Evolutionary conservation across 2,888 invertebrate genomes (phyloP).

Genomic region (Sacculina carcini): DNA sequence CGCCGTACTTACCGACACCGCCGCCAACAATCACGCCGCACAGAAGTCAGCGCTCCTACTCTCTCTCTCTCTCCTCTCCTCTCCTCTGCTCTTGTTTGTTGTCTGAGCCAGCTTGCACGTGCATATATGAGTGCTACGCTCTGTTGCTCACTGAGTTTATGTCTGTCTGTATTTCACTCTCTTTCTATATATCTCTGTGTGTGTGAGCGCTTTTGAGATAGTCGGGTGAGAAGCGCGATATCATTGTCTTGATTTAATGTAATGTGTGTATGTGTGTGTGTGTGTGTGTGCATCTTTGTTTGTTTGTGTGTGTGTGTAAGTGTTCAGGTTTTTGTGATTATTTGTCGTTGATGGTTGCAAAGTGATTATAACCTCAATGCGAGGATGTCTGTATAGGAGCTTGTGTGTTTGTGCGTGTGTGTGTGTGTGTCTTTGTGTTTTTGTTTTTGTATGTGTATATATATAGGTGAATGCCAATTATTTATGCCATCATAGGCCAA

Average conservation of each 20-base stretch:
- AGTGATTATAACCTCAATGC: background rate
- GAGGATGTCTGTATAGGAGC: too few species aligned
- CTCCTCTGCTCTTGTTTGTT: too few species aligned
- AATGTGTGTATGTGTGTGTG: background rate
- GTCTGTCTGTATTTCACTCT: background rate
- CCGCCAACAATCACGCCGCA: constrained; percentile 4
- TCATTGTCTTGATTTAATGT: too few species aligned
- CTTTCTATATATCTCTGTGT: background rate
- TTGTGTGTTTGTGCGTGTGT: too few species aligned
- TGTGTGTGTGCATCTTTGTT: background rate
- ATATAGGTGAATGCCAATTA: background rate
- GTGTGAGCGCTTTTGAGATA: too few species aligned
- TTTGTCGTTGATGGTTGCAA: background rate
- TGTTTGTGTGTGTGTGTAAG: background rate
- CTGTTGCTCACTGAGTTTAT: too few species aligned
- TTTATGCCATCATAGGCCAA: constrained; percentile 4
- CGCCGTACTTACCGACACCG: constrained; percentile 9
- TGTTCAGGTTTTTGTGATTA: background rate
- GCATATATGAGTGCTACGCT: too few species aligned
- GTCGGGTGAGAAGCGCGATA: too few species aligned
- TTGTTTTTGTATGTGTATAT: background rate
- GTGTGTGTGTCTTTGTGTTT: background rate
- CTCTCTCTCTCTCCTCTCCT: background rate
- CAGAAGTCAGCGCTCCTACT: constrained; percentile 4
- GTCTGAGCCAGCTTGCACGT: too few species aligned